A percentile compares a stretch with the other conserved stretches of the same genome.
Evolutionary conservation across 2,113 vertebrate species (phyloP).

Genomic region (Cisticola juncidis): DNA sequence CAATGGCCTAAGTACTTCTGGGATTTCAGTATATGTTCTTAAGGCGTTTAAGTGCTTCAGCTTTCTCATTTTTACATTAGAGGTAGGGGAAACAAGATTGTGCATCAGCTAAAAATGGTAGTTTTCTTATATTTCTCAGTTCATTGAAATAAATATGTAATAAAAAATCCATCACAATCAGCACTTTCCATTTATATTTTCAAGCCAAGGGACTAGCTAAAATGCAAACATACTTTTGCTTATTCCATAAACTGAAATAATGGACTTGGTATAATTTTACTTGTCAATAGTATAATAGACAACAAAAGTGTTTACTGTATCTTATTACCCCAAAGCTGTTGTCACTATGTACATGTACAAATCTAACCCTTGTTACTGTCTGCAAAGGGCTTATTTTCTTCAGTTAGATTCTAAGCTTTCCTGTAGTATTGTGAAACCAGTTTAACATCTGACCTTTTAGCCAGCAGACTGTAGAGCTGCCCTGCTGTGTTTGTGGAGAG

Average conservation of each 20-base stretch:
- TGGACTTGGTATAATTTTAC: neutral
- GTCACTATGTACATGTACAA: neutral
- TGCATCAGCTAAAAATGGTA: neutral
- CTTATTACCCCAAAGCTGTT: neutral
- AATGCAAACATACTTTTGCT: neutral
- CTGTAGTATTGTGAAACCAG: neutral
- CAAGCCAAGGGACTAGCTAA: neutral
- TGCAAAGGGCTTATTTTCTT: neutral
- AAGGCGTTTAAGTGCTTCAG: neutral
- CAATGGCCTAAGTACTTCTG: neutral
- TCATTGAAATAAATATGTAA: neutral
- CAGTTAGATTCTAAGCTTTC: neutral
- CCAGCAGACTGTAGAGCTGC: neutral
- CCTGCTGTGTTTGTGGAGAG: neutral
- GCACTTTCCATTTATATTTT: neutral
- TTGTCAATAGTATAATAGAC: neutral
- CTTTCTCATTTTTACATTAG: neutral
- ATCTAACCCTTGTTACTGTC: neutral
- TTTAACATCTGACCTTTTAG: slow-evolving; percentile 43
- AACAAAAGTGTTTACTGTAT: neutral
- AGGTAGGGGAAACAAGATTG: neutral
- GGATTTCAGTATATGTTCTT: neutral
- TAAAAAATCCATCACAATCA: neutral
- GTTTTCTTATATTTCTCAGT: neutral
- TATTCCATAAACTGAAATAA: neutral